A percentile compares a stretch with the other conserved stretches of the same genome.
Evolutionary conservation across 2,113 vertebrate genomes (phyloP).

Genomic region (Diadophis punctatus): DNA sequence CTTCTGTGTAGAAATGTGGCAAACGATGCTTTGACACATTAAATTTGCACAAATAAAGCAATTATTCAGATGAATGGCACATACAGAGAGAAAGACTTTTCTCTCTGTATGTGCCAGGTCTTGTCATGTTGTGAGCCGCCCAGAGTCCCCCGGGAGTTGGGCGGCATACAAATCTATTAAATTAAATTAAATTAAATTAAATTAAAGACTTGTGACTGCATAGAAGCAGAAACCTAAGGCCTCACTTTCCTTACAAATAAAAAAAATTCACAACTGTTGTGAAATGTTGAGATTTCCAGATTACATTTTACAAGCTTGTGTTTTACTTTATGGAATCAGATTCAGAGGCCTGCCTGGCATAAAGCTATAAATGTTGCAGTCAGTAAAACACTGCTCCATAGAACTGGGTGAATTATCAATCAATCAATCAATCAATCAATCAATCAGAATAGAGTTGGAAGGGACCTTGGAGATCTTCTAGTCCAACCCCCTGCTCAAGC

Average conservation of each 20-base stretch:
- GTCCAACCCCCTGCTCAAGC: neutral
- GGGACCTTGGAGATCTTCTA: neutral
- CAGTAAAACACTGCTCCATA: neutral
- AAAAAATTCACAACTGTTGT: slow-evolving; percentile 59
- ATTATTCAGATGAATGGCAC: slow-evolving; percentile 63
- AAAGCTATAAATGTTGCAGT: slow-evolving; percentile 35
- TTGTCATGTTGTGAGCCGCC: too few relatives aligned
- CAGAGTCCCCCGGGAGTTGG: too few relatives aligned
- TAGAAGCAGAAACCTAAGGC: slow-evolving; percentile 50
- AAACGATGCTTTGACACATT: too few relatives aligned
- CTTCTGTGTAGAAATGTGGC: too few relatives aligned
- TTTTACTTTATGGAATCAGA: slow-evolving; percentile 49
- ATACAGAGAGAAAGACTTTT: slow-evolving; percentile 11
- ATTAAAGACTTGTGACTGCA: too few relatives aligned
- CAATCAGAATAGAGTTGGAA: neutral
- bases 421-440: neutral
- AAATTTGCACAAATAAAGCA: slow-evolving; percentile 60
- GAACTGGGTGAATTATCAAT: neutral
- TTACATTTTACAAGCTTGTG: slow-evolving; percentile 48
- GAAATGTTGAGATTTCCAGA: slow-evolving; percentile 54
- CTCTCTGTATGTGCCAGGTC: too few relatives aligned
- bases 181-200: too few relatives aligned
- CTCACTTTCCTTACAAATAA: slow-evolving; percentile 48
- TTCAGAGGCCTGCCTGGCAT: slow-evolving; percentile 28
- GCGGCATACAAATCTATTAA: too few relatives aligned